Base-by-base conservation (phyloP, 2,888 invertebrate species). In the Drosophila mettleri region DNA sequence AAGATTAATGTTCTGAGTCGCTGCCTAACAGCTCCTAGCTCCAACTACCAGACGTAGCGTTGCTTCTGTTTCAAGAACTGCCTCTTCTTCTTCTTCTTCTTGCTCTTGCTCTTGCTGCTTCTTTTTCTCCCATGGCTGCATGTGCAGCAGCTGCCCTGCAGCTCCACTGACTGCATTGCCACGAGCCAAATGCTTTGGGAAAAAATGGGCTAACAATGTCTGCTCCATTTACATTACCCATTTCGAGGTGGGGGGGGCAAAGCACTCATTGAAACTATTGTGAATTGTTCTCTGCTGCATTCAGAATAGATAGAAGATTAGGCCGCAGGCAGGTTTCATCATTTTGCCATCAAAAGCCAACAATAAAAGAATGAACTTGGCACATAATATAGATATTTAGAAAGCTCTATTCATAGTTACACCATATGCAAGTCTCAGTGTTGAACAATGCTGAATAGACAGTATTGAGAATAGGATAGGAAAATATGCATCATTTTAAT, bases 1-100 rank as follows among this genome's bases (percentile, higher is more conserved):
- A 74, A 86, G 86, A 83, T 86, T 86, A 83, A 86, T 83, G 82
- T 83, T 83, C 84, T 86, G 82, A 86, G 81, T 76, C 78, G 78
- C 62, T 76, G 80, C 53, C 62, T 36, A 33, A 33, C 48, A 36
- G 46, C 55, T 38, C n/a, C 61, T 45, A 51, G 24, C 65, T 39
- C 34, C 31, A 20, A 14, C 51, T 18, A 27, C 18, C 60, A 57
- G 57, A 45, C 34, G 57, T 27, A 22, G 43, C 43, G 34, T 34
- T 29, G 61, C 38, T 24, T 16, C 31, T 45, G n/a, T 22, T 52
- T 27, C 18, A 24, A n/a, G 10, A 22, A 16, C 9, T 48, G 14
- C 24, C 27, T 18, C 49, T 46, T 22, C 33, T 18, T 18, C 33
- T 27, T 36, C 27, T 34, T 24, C 39, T 7, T n/a, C 46, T 20